Evolutionary conservation across 2,113 vertebrate genomes (phyloP), one percentile per base, ranked within the genome.

Genomic region (Todiramphus chloris): DNA sequence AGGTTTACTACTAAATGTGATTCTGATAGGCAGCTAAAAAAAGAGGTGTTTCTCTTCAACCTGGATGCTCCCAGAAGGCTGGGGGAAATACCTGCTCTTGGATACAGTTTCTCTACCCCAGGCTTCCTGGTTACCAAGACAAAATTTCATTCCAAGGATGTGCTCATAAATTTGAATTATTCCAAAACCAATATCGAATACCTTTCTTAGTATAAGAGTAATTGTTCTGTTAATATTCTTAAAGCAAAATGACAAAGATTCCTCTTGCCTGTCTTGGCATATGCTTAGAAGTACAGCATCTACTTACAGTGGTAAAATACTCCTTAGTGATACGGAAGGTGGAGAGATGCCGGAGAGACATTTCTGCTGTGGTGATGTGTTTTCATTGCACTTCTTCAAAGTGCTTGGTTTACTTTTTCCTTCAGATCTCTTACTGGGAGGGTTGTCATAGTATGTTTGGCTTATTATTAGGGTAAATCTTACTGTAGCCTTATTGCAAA

Each of bases 401-500:
- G 74, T 31, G 44, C 77, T 79, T 76, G 51, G 48, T 79, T 95
- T 87, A 81, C 74, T 93, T 87, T 91, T 82, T 72, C 43, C 48
- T 94, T 89, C 73, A 87, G 0, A 79, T 82, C 51, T 91, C 41
- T 62, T 93, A 44, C 24, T 84, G 64, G 67, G 83, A 86, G 53
- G 48, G 31, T 66, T 85, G 70, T 93, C 85, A 59, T 68, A 66
- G 86, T 77, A 84, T 44, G 50, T 92, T 89, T 72, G 80, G 62
- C 60, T 95, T 95, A 94, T 94, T 95, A 89, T 84, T 92, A 69
- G 53, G 79, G 76, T 96, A 93, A 92, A 89, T 96, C 73, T 92
- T 75, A n/a, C 66, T 64, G 77, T 84, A 83, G 80, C 92, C 86
- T 93, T 84, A 79, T 43, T 92, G 83, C 77, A 84, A 87, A 84